Evolutionary conservation across 2,113 vertebrate species (phyloP), one percentile per base, ranked within the genome.

Genomic region (Nycticorax nycticorax): DNA sequence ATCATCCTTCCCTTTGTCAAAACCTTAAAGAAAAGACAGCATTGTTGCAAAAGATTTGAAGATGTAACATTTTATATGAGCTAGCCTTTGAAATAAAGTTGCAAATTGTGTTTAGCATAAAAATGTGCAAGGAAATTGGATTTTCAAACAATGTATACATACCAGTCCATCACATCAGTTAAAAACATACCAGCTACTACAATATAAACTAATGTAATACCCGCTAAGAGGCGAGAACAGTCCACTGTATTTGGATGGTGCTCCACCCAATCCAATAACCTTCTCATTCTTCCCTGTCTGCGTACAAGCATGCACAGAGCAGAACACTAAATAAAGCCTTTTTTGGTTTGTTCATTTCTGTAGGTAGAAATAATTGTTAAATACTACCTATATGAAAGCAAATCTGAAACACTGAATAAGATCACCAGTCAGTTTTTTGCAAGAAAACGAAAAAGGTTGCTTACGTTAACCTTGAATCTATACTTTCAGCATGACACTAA

Each of bases 1-100:
- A 85, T 99, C 99, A 8, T 99, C 99, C 95, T 99, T 99, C 53
- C 98, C 99, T 97, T 98, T 98, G 89, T 99, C 99, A 89, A 99
- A 99, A 97, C 99, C 99, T 99, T 97, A 32, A 95, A 96, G 82
- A 95, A 89, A 95, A 93, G 85, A 66, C 19, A 77, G 74, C 28
- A 86, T 59, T n/a, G 66, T 78, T 75, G 68, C 24, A 93, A 95
- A 64, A 45, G 0, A 93, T 72, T 76, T 39, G 33, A 92, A 92
- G 35, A 75, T 6, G 35, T 12, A 60, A 48, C 4, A 76, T 71
- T 55, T 80, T 18, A 37, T 10, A 62, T 12, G 4, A 92, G 43
- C 9, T 57, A 56, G 18, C 7, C 37, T 82, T 71, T 84, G 41
- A 79, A 82, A 69, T 50, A 91, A 47, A 87, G 50, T 53, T 88